A percentile compares a stretch with the other conserved stretches of the same genome.
phyloP scores from a whole-genome alignment of 2,113 vertebrate genomes.

The Cyrtonyx montezumae region DNA sequence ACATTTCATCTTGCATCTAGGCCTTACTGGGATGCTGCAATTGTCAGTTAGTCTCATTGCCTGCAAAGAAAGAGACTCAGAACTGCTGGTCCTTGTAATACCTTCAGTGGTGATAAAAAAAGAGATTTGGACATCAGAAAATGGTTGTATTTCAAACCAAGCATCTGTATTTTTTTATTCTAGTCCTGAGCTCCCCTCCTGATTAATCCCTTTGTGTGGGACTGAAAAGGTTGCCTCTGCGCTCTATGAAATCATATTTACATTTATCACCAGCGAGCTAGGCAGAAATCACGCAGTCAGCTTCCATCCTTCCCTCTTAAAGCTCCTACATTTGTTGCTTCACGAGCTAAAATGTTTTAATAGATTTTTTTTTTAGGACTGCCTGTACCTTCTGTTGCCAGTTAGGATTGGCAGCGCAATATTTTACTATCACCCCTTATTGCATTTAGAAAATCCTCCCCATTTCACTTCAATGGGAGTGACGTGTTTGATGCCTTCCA shows the following conservation, averaged over 20 bases:
- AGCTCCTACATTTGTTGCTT: background rate
- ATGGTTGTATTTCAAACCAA: background rate
- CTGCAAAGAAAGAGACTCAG: background rate
- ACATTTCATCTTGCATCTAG: background rate
- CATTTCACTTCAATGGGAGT: background rate
- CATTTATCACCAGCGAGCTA: background rate
- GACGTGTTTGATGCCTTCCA: background rate
- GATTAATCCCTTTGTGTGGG: background rate
- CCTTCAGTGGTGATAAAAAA: background rate
- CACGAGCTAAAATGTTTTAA: background rate
- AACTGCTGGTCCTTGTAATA: background rate
- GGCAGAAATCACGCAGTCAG: background rate
- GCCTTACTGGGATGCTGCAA: background rate
- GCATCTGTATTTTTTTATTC: background rate
- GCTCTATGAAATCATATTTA: background rate
- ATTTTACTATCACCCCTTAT: background rate
- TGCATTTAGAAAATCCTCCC: background rate
- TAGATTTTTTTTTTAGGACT: background rate
- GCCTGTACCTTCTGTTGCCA: background rate
- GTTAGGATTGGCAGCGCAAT: background rate
- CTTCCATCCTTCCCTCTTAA: background rate
- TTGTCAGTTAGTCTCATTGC: constrained; percentile 45
- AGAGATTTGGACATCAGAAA: background rate
- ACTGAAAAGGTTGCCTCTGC: background rate
- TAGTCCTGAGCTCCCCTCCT: background rate